Percentiles rank a stretch among this genome's conserved stretches.
These are phyloP conservation scores for Diceros bicornis DNA, from an alignment of 2,797 vertebrate species.

Conservation along the genomic window DNA sequence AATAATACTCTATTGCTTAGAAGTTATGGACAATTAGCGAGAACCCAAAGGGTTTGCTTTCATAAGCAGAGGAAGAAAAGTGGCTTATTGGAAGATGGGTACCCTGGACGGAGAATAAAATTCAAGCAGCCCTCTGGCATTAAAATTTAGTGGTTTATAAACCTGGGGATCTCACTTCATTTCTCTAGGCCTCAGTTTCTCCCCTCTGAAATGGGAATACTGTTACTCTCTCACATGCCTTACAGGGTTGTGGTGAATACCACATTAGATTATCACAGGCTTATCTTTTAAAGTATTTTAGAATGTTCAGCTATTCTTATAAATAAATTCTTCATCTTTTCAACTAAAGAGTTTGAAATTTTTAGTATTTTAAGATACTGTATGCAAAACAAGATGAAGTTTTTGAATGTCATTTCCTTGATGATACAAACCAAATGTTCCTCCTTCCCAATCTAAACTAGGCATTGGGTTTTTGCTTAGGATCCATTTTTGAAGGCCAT, in stretches of 20 bases:
- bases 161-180: neutral
- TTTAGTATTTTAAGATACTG: neutral
- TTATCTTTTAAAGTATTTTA: neutral
- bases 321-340: constrained; percentile 2
- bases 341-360: neutral
- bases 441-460: neutral
- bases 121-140: neutral
- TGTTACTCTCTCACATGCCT: neutral
- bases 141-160: neutral
- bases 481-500: neutral
- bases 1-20: neutral
- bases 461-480: neutral
- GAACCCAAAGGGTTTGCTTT: neutral
- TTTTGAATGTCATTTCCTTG: neutral
- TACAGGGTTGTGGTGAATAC: neutral
- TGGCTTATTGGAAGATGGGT: neutral
- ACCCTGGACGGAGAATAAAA: neutral
- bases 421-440: neutral
- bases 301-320: neutral
- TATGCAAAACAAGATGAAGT: neutral
- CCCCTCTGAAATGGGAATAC: too few relatives aligned
- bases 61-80: neutral
- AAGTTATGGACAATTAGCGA: neutral
- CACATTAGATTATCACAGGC: neutral
- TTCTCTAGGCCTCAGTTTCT: neutral